Conservation (phyloP, 2,797 vertebrate species). For the Steatocranus sp. region DNA sequence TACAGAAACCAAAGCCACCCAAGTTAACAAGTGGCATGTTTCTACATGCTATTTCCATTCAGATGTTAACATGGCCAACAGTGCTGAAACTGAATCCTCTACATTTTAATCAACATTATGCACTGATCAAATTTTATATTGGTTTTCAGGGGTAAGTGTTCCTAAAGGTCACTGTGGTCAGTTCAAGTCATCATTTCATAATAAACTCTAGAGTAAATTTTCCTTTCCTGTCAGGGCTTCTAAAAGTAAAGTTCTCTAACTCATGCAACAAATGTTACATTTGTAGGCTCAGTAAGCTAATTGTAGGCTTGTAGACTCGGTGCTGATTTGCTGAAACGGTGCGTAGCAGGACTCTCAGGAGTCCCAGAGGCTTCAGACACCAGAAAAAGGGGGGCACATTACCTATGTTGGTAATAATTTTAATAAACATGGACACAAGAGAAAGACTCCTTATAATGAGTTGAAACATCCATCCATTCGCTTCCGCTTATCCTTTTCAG, state of each 20-base stretch:
- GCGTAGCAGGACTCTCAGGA: background rate
- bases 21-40: conserved; percentile 58
- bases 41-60: conserved; percentile 54
- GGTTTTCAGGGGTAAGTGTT: background rate
- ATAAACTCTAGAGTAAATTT: background rate
- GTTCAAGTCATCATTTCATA: conserved; percentile 6
- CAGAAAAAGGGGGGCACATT: background rate
- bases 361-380: background rate
- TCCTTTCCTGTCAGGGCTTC: background rate
- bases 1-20: conserved; percentile 50
- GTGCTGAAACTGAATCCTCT: background rate
- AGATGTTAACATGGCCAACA: conserved; percentile 27
- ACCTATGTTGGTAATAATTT: background rate
- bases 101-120: conserved; percentile 35
- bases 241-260: background rate
- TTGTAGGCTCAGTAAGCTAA: background rate
- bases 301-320: background rate
- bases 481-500: too few relatives aligned
- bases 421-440: background rate
- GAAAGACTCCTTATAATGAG: background rate
- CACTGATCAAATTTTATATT: background rate
- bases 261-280: background rate
- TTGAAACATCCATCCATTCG: too few relatives aligned
- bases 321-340: background rate
- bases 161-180: conserved; percentile 25